phyloP scores from a whole-genome alignment of 30 jellyfish, hydroid and myxozoan genomes.

The Cassiopea andromeda region DNA sequence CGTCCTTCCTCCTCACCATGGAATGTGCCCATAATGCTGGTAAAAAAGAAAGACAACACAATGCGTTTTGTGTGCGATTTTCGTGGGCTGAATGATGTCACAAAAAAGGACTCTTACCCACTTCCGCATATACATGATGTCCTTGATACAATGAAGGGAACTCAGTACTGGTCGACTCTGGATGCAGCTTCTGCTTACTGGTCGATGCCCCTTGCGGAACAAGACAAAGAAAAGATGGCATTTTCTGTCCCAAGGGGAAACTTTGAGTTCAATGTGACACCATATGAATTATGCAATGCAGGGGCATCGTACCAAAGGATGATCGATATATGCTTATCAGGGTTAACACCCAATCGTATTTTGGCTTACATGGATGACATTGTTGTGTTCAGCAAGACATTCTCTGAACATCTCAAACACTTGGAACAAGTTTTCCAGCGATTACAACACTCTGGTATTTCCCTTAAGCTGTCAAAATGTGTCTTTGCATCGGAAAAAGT shows the following conservation, averaged over 20 bases:
- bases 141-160: conserved; percentile 25
- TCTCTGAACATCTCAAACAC: conserved; percentile 17
- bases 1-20: conserved; percentile 65
- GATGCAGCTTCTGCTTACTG: conserved; percentile 69
- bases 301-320: conserved; percentile 62
- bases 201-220: conserved; percentile 62
- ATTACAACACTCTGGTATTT: conserved; percentile 24
- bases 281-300: conserved; percentile 40
- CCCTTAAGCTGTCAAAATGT: conserved; percentile 38
- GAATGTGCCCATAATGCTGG: conserved; percentile 55
- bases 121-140: conserved; percentile 48
- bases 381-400: conserved; percentile 14
- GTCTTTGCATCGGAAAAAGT: conserved; percentile 40
- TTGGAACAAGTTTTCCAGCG: conserved; percentile 31
- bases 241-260: conserved; percentile 56
- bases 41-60: conserved; percentile 33
- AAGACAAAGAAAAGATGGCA: conserved; percentile 54
- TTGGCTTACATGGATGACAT: conserved; percentile 46
- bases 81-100: conserved; percentile 48
- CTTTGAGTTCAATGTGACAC: conserved; percentile 45
- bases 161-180: conserved; percentile 32
- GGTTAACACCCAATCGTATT: conserved; percentile 14
- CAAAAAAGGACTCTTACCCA: conserved; percentile 32
- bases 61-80: conserved; percentile 53
- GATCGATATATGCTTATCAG: conserved; percentile 47